These are phyloP conservation scores for Propithecus deckenii DNA, from an alignment of 2,797 vertebrate genomes.

Conservation along the genomic window DNA sequence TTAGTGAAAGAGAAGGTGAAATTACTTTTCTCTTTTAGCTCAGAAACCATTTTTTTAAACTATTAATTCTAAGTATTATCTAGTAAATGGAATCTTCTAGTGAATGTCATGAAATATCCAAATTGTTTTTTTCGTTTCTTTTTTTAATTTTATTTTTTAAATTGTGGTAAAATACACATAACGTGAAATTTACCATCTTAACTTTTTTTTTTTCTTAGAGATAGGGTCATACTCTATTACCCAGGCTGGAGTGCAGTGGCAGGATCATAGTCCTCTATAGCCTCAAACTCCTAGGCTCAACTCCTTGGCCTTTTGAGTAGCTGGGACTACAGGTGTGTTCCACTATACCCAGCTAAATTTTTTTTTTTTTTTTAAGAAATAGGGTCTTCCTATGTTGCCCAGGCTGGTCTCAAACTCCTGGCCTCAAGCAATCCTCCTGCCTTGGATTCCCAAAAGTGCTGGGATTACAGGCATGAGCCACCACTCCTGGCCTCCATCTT, in stretches of 20 bases:
- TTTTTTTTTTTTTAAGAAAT: not conserved
- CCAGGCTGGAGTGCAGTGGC: not conserved
- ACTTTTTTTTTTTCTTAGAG: not conserved
- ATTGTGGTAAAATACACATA: not conserved
- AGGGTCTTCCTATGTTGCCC: not conserved
- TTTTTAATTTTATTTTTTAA: not conserved
- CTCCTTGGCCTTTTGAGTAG: not conserved
- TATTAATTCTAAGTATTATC: not conserved
- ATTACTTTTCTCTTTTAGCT: not conserved
- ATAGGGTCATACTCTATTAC: not conserved
- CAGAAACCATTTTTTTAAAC: constrained; percentile 25
- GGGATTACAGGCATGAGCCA: not conserved
- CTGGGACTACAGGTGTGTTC: not conserved
- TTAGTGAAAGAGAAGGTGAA: constrained; percentile 29
- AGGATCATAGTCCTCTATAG: not conserved
- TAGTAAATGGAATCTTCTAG: constrained; percentile 15
- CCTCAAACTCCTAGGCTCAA: not conserved
- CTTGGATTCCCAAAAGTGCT: not conserved
- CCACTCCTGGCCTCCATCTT: not conserved
- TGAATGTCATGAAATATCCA: constrained; percentile 27
- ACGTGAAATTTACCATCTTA: not conserved
- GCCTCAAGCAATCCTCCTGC: not conserved
- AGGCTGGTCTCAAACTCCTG: not conserved
- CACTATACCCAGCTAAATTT: not conserved
- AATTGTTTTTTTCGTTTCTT: not conserved